A percentile compares a stretch with the other conserved stretches of the same genome.
These are phyloP conservation scores for Trichopria drosophilae DNA, from an alignment of 2,888 invertebrate genomes.

Conservation along the genomic window DNA sequence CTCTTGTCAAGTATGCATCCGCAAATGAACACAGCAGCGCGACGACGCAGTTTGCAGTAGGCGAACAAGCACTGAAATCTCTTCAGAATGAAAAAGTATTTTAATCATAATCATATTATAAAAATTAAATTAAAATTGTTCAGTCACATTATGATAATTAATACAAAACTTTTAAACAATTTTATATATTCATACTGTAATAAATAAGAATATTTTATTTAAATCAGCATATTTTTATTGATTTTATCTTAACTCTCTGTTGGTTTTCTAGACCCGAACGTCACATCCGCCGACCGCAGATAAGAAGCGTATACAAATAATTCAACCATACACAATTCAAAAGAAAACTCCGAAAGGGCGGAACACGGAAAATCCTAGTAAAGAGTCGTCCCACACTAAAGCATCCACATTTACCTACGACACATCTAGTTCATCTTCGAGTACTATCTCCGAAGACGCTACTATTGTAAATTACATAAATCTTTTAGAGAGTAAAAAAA, in stretches of 20 bases:
- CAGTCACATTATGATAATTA: too few species aligned
- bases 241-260: too few species aligned
- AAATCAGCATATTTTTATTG: too few species aligned
- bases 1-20: conserved; percentile 64
- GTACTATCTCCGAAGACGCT: conserved; percentile 21
- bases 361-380: conserved; percentile 6
- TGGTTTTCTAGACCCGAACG: too few species aligned
- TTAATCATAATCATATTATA: too few species aligned
- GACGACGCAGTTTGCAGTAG: conserved; percentile 63
- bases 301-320: conserved; percentile 29
- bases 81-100: conserved; percentile 47
- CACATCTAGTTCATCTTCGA: conserved; percentile 20
- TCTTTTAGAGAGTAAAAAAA: too few species aligned
- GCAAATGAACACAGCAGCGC: conserved; percentile 60
- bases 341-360: conserved; percentile 5
- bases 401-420: too few species aligned
- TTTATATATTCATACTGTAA: conserved; percentile 19
- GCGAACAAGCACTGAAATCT: conserved; percentile 63
- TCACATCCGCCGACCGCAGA: too few species aligned
- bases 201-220: neutral
- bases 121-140: too few species aligned
- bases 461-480: conserved; percentile 32
- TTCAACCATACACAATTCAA: conserved; percentile 34
- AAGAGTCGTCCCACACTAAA: conserved; percentile 8
- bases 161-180: too few species aligned